Evolutionary conservation across 1,140 invertebrate genomes (phyloP).

Genomic region (Lethrus apterus): DNA sequence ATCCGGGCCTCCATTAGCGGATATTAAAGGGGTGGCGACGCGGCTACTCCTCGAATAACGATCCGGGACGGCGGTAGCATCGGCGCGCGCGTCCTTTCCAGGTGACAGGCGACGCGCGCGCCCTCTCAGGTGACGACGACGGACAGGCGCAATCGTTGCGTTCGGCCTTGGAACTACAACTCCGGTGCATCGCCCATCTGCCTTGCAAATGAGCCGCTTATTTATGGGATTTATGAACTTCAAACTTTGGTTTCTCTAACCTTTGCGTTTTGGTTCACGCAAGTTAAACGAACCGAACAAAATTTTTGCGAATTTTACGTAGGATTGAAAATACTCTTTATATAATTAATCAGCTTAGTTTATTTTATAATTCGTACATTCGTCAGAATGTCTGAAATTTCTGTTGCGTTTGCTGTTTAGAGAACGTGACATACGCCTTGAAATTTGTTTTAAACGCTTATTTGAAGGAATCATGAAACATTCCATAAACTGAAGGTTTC

Average conservation of each 20-base stretch:
- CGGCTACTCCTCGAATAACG: slow-evolving; percentile 37
- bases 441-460: too few relatives aligned
- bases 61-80: slow-evolving; percentile 25
- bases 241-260: slow-evolving; percentile 27
- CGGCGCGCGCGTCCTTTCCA: too few relatives aligned
- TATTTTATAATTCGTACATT: too few relatives aligned
- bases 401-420: too few relatives aligned
- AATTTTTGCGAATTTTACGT: too few relatives aligned
- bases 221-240: slow-evolving; percentile 42
- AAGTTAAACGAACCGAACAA: too few relatives aligned
- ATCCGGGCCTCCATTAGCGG: slow-evolving; percentile 31
- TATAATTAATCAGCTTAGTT: too few relatives aligned
- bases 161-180: slow-evolving; percentile 19
- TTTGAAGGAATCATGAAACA: too few relatives aligned
- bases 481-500: too few relatives aligned
- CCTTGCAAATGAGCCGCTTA: slow-evolving; percentile 40
- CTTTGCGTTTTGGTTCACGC: slow-evolving; percentile 4
- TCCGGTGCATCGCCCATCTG: slow-evolving; percentile 37
- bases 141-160: slow-evolving; percentile 19
- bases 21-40: slow-evolving; percentile 33
- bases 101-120: slow-evolving; percentile 22
- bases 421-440: too few relatives aligned
- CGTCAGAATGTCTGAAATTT: too few relatives aligned
- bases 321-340: too few relatives aligned
- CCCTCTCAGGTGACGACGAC: slow-evolving; percentile 25